Conservation (phyloP, 1,140 invertebrate species). For the Drosophila rhopaloa region DNA sequence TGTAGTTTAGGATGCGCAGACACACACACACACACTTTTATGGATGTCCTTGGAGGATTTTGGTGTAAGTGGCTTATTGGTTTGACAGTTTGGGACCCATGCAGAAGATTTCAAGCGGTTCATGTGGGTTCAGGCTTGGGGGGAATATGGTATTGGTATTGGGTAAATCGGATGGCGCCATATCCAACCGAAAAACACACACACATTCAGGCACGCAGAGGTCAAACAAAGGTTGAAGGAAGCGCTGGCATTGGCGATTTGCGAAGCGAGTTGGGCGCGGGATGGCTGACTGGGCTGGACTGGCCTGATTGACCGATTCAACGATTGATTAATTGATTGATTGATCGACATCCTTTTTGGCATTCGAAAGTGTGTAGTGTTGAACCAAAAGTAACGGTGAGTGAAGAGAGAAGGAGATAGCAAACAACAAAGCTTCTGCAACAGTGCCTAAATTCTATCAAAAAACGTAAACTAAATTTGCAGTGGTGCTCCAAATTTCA, state of each 20-base stretch:
- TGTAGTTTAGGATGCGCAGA: constrained; percentile 1
- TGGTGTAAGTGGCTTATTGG: not conserved
- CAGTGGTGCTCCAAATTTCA: constrained; percentile 30
- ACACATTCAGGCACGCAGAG: constrained; percentile 25
- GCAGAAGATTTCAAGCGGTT: constrained; percentile 33
- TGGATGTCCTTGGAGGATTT: not conserved
- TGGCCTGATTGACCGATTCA: constrained; percentile 27
- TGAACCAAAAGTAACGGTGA: constrained; percentile 32
- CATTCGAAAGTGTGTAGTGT: constrained; percentile 37
- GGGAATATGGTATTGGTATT: not conserved
- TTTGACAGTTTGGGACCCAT: constrained; percentile 33
- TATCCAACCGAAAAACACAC: constrained; percentile 14
- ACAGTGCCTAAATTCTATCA: constrained; percentile 34
- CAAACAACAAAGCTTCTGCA: constrained; percentile 39
- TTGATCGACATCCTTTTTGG: constrained; percentile 29
- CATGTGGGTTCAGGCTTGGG: constrained; percentile 2
- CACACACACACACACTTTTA: constrained; percentile 15
- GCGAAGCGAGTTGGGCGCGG: constrained; percentile 75
- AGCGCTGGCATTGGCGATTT: constrained; percentile 31
- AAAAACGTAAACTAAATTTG: constrained; percentile 27
- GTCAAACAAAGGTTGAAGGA: constrained; percentile 26
- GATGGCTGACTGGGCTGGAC: constrained; percentile 75
- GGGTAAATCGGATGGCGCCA: constrained; percentile 10
- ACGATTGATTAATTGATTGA: not conserved
- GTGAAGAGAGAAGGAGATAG: constrained; percentile 17